Percentiles rank a stretch among this genome's conserved stretches.
phyloP scores from a whole-genome alignment of 2,797 vertebrate genomes.

The Cottoperca gobio region DNA sequence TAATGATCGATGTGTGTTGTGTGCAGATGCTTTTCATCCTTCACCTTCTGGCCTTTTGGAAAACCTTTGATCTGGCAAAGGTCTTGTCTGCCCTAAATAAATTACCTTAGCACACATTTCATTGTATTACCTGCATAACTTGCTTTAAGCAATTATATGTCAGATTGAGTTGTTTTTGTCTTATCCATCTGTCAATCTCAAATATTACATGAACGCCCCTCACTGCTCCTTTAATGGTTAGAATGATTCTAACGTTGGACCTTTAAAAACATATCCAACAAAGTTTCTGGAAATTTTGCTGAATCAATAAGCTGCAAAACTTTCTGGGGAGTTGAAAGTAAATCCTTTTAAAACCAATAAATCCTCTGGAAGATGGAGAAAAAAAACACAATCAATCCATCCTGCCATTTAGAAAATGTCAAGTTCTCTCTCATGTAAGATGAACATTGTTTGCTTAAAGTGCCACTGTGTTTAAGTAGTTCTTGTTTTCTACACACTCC shows the following conservation, averaged over 20 bases:
- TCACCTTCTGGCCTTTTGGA: background rate
- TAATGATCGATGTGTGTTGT: background rate
- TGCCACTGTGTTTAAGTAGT: background rate
- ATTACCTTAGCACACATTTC: background rate
- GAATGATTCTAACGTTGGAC: background rate
- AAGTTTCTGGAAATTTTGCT: constrained; percentile 1
- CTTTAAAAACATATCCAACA: background rate
- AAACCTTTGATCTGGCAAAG: background rate
- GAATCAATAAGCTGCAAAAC: constrained; percentile 17
- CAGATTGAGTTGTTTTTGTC: background rate
- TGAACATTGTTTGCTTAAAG: constrained; percentile 1
- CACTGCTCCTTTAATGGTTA: background rate
- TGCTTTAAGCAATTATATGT: background rate
- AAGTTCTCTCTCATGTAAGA: constrained; percentile 8
- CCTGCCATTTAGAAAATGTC: constrained; percentile 44
- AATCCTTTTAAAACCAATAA: constrained; percentile 1
- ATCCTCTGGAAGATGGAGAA: background rate
- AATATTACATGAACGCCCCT: background rate
- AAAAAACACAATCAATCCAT: constrained; percentile 23
- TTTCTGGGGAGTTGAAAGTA: background rate
- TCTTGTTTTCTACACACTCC: constrained; percentile 8
- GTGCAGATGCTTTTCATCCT: background rate
- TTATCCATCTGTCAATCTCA: background rate
- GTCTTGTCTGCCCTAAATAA: background rate
- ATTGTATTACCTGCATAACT: background rate